These are phyloP conservation scores for Patella pellucida DNA, from an alignment of 2,888 invertebrate species.

Conservation along the genomic window DNA sequence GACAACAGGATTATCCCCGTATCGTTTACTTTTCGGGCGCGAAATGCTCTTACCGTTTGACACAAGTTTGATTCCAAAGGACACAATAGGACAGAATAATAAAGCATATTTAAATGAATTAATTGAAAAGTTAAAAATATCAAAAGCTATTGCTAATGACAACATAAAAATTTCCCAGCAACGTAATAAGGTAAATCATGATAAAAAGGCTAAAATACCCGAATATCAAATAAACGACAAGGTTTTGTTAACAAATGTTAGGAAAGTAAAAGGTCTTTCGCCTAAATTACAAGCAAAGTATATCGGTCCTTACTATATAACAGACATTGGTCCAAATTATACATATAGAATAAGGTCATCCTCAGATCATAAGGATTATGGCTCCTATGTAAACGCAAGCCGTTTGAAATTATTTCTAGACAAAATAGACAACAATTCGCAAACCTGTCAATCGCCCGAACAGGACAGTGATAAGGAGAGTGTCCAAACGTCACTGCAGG, in stretches of 20 bases:
- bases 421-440: neutral
- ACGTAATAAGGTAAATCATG: neutral
- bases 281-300: neutral
- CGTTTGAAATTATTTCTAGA: neutral
- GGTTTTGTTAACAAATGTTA: neutral
- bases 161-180: constrained; percentile 16
- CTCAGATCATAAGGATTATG: neutral
- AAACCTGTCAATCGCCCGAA: neutral
- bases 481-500: too few relatives aligned
- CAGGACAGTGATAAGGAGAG: too few relatives aligned
- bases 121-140: constrained; percentile 23
- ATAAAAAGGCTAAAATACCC: neutral
- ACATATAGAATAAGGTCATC: neutral
- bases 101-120: constrained; percentile 29
- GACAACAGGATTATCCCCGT: constrained; percentile 36
- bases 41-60: constrained; percentile 38
- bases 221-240: neutral
- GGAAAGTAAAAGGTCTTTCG: neutral
- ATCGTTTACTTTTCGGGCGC: constrained; percentile 35
- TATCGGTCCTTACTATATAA: neutral
- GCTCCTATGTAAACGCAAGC: neutral
- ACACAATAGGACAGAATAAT: constrained; percentile 30
- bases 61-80: constrained; percentile 29
- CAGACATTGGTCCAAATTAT: neutral
- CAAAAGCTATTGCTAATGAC: constrained; percentile 22